phyloP scores from a whole-genome alignment of 1,140 invertebrate genomes.

The Ceratoteleas bidentatus region DNA sequence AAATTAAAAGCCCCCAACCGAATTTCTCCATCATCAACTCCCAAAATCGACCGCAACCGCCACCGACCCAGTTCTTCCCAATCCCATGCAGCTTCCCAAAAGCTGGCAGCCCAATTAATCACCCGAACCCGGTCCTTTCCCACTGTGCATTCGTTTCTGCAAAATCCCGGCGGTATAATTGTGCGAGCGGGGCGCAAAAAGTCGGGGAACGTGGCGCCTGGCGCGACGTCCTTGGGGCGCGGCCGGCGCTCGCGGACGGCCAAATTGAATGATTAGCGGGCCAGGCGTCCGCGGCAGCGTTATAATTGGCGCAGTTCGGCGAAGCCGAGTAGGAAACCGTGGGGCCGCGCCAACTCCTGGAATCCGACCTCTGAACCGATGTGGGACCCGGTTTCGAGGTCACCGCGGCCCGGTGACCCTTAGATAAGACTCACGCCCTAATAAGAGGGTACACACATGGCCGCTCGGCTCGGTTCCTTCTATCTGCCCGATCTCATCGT shows the following conservation, averaged over 20 bases:
- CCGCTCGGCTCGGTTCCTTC: conserved; percentile 62
- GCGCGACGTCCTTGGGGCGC: conserved; percentile 44
- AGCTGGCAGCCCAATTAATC: conserved; percentile 39
- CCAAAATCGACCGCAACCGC: no score
- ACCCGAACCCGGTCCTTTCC: conserved; percentile 28
- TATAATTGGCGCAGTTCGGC: conserved; percentile 66
- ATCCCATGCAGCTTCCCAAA: no score
- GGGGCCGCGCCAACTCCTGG: conserved; percentile 74
- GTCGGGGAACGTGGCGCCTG: conserved; percentile 59
- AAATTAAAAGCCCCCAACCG: no score
- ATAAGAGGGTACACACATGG: conserved; percentile 79
- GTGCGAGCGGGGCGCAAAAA: conserved; percentile 13
- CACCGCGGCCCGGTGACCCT: conserved; percentile 78
- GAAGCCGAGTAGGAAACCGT: conserved; percentile 50
- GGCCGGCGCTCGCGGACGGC: conserved; percentile 52
- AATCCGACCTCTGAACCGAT: conserved; percentile 75
- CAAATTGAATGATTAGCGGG: conserved; percentile 66
- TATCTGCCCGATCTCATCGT: conserved; percentile 65
- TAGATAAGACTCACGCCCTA: conserved; percentile 81
- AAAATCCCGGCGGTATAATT: conserved; percentile 36
- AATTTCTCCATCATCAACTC: no score
- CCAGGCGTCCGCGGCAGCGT: conserved; percentile 64
- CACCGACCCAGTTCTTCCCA: no score
- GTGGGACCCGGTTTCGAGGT: conserved; percentile 76
- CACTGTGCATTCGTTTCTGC: conserved; percentile 34